Percentiles rank a stretch among this genome's conserved stretches.
phyloP scores from a whole-genome alignment of 2,113 vertebrate species.

The Myanophis thanlyinensis region DNA sequence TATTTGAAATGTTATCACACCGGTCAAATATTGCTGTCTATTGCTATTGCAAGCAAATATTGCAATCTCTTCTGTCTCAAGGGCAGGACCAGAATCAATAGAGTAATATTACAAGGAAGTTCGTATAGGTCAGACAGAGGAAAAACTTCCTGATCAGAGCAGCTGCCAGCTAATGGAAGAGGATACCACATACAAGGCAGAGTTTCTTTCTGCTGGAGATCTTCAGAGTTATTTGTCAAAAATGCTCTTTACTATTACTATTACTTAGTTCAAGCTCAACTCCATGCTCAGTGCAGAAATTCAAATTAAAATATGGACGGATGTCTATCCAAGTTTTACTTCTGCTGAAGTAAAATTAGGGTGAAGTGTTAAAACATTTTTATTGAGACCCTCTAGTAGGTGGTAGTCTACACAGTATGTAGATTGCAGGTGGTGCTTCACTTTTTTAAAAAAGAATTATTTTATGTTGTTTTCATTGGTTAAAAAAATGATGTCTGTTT shows the following conservation, averaged over 20 bases:
- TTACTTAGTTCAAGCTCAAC: background rate
- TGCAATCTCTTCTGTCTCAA: background rate
- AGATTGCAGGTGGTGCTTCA: too few relatives aligned
- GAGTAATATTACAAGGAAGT: background rate
- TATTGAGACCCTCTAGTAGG: too few relatives aligned
- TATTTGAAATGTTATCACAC: background rate
- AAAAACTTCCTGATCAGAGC: background rate
- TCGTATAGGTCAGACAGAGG: background rate
- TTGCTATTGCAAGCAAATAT: background rate
- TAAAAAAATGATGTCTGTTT: too few relatives aligned
- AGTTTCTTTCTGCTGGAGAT: background rate
- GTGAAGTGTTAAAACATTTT: too few relatives aligned
- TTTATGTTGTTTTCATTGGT: too few relatives aligned
- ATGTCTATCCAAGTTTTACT: background rate
- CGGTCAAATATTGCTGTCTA: too few relatives aligned
- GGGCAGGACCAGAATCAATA: background rate
- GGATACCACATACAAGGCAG: background rate
- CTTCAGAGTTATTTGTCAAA: background rate
- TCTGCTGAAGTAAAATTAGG: background rate
- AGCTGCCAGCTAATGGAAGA: background rate
- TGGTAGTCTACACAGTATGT: too few relatives aligned
- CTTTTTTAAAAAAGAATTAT: too few relatives aligned
- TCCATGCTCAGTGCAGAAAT: background rate
- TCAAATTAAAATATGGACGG: background rate
- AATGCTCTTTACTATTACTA: background rate